Evolutionary conservation across 1,140 invertebrate genomes (phyloP).

Genomic region (Hydropsyche tenuis): DNA sequence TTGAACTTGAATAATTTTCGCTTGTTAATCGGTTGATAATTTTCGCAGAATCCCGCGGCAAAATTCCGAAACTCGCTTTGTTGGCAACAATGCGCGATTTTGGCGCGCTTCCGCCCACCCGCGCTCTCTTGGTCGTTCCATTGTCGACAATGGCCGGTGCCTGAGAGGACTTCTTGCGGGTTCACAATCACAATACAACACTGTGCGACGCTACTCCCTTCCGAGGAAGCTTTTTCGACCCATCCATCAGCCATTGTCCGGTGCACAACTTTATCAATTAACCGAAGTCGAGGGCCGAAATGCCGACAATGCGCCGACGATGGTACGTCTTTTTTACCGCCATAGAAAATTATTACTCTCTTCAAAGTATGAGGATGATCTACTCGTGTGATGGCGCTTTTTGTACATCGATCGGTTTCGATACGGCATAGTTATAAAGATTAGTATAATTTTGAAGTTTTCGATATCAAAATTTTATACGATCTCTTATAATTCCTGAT

Average conservation of each 20-base stretch:
- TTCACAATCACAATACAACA: neutral
- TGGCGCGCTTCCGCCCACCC: constrained; percentile 26
- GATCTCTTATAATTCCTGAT: too few relatives aligned
- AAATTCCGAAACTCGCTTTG: constrained; percentile 25
- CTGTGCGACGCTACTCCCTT: neutral
- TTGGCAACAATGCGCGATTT: constrained; percentile 38
- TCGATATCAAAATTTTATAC: too few relatives aligned
- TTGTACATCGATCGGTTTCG: too few relatives aligned
- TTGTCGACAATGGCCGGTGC: constrained; percentile 25
- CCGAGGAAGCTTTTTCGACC: constrained; percentile 19
- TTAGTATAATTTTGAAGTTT: too few relatives aligned
- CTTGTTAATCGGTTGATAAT: too few relatives aligned
- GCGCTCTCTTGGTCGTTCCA: constrained; percentile 7
- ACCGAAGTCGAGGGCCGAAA: neutral
- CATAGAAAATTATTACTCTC: neutral
- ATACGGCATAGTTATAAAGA: too few relatives aligned
- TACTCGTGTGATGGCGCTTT: too few relatives aligned
- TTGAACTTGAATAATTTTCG: too few relatives aligned
- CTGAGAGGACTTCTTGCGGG: too few relatives aligned
- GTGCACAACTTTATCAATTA: constrained; percentile 35
- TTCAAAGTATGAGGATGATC: neutral
- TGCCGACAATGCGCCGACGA: neutral
- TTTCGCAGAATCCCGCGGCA: too few relatives aligned
- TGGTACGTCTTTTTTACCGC: neutral
- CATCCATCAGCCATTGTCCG: constrained; percentile 10